Evolutionary conservation across 2,797 vertebrate species (phyloP).

Genomic region (Protonibea diacanthus): DNA sequence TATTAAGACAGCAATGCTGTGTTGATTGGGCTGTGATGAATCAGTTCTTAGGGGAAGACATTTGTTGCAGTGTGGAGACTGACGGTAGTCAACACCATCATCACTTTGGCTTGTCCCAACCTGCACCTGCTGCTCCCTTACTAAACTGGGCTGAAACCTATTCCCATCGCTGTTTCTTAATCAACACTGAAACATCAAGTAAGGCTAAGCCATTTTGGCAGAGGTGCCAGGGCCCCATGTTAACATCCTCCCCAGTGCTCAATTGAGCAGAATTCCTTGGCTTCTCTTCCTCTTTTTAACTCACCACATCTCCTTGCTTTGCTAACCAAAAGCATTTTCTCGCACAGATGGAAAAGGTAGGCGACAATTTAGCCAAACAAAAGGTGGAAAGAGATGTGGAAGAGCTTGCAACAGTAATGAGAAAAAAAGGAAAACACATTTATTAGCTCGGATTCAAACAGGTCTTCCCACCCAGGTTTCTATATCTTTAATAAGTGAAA

Average conservation of each 20-base stretch:
- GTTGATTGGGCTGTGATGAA: conserved; percentile 6
- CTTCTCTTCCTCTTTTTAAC: conserved; percentile 32
- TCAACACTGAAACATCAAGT: conserved; percentile 77
- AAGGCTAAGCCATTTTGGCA: conserved; percentile 78
- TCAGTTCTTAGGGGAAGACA: conserved; percentile 4
- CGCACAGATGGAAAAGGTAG: conserved; percentile 20
- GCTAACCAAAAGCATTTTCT: conserved; percentile 59
- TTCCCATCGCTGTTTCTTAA: conserved; percentile 76
- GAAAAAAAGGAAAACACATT: conserved; percentile 4
- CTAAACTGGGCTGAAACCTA: conserved; percentile 74
- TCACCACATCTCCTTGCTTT: conserved; percentile 50
- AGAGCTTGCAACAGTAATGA: conserved; percentile 3
- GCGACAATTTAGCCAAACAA: conserved; percentile 36
- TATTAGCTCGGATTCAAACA: conserved; percentile 29
- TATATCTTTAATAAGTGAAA: conserved; percentile 49
- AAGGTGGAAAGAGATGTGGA: conserved; percentile 21
- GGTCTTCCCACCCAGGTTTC: conserved; percentile 31
- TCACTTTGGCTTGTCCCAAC: conserved; percentile 63
- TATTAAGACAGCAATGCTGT: background rate
- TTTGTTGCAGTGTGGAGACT: conserved; percentile 54
- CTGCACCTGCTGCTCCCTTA: conserved; percentile 68
- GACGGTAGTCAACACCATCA: conserved; percentile 51
- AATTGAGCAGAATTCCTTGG: conserved; percentile 68
- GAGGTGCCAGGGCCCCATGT: conserved; percentile 69
- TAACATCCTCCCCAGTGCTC: conserved; percentile 69